phyloP scores from a whole-genome alignment of 2,797 vertebrate genomes.

The Lates japonicus region DNA sequence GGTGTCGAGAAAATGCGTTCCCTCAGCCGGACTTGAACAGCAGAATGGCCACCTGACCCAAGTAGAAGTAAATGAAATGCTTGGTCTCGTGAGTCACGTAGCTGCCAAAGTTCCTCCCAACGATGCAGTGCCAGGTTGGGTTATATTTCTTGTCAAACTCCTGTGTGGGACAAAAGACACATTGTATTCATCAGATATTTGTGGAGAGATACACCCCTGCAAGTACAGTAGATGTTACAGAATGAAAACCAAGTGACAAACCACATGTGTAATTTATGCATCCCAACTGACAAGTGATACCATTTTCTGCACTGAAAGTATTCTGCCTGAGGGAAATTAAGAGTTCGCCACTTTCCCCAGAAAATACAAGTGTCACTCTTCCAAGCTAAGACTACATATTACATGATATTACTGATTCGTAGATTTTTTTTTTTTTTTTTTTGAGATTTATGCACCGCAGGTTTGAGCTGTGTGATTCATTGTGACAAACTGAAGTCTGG shows the following conservation, averaged over 20 bases:
- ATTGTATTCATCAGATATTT: slow-evolving; percentile 9
- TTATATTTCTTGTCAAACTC: slow-evolving; percentile 99
- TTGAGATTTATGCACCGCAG: too few species aligned
- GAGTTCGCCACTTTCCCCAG: not conserved
- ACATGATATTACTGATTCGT: not conserved
- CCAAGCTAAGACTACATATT: not conserved
- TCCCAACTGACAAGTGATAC: too few species aligned
- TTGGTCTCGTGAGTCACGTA: slow-evolving; percentile 98
- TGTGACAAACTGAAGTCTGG: not conserved
- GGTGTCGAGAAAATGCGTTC: slow-evolving; percentile 44
- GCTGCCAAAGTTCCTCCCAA: slow-evolving; percentile 98
- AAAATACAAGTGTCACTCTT: not conserved
- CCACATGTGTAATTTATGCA: not conserved
- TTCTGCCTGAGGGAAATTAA: too few species aligned
- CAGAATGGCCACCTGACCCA: slow-evolving; percentile 98
- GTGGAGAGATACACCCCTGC: not conserved
- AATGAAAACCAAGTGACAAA: not conserved
- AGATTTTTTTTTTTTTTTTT: too few species aligned
- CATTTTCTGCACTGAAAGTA: too few species aligned
- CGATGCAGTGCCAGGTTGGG: slow-evolving; percentile 98
- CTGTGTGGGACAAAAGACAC: slow-evolving; percentile 72
- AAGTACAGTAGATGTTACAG: not conserved
- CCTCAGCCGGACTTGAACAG: slow-evolving; percentile 96
- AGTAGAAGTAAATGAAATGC: slow-evolving; percentile 99
- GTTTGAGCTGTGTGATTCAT: not conserved